Percentiles rank a stretch among this genome's conserved stretches.
Evolutionary conservation across 2,797 vertebrate species (phyloP).

Genomic region (Morus bassanus): DNA sequence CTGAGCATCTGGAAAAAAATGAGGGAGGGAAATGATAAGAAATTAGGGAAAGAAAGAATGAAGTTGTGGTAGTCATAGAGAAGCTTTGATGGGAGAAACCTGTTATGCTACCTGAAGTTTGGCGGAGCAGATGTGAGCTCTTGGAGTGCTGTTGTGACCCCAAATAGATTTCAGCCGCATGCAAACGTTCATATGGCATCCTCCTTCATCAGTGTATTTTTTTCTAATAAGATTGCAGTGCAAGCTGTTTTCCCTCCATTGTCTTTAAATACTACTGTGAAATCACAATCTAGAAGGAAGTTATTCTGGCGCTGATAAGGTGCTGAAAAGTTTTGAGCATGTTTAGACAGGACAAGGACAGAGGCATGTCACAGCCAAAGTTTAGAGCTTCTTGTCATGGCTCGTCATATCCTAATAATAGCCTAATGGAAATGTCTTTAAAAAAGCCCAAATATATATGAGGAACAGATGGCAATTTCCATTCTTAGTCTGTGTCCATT

Average conservation of each 20-base stretch:
- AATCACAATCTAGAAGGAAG: neutral
- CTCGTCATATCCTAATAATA: neutral
- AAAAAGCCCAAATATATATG: neutral
- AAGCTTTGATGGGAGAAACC: neutral
- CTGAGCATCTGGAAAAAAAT: neutral
- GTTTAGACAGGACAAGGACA: neutral
- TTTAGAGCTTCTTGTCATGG: neutral
- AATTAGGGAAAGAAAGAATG: neutral
- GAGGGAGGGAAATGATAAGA: neutral
- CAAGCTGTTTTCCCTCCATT: neutral
- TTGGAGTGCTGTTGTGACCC: neutral
- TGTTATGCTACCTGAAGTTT: neutral
- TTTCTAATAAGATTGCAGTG: neutral
- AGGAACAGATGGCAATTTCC: slow-evolving; percentile 14
- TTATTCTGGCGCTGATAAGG: neutral
- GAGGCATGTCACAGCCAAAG: neutral
- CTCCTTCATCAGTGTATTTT: rapidly evolving
- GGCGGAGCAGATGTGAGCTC: neutral
- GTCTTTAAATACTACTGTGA: neutral
- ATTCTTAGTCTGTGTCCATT: neutral
- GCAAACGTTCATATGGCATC: neutral
- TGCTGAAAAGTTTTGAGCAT: neutral
- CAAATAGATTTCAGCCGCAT: neutral
- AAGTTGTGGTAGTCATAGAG: neutral
- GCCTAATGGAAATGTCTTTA: neutral